A percentile compares a stretch with the other conserved stretches of the same genome.
phyloP scores from a whole-genome alignment of 2,113 vertebrate species.

The Verasper variegatus region DNA sequence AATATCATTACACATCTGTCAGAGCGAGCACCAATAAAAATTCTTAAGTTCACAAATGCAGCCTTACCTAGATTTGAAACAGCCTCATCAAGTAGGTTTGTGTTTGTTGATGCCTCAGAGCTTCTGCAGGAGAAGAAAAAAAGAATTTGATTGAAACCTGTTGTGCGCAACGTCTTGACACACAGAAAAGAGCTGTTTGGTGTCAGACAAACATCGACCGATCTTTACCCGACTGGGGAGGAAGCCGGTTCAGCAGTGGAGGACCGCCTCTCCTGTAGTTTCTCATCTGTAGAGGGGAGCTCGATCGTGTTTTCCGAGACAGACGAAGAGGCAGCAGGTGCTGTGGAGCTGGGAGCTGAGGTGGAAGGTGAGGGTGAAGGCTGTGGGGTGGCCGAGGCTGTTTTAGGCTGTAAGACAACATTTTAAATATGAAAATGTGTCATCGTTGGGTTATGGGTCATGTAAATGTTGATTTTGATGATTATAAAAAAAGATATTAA shows the following conservation, averaged over 20 bases:
- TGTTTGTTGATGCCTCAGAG: constrained; percentile 85
- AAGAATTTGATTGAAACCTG: constrained; percentile 32
- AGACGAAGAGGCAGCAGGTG: constrained; percentile 72
- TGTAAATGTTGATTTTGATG: neutral
- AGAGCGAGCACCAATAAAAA: neutral
- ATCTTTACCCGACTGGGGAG: constrained; percentile 70
- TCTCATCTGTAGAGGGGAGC: constrained; percentile 80
- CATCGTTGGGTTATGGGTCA: neutral
- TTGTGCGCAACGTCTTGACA: neutral
- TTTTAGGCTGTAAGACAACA: constrained; percentile 85
- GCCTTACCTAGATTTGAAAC: constrained; percentile 93
- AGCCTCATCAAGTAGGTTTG: constrained; percentile 94
- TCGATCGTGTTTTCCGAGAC: constrained; percentile 74
- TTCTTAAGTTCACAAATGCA: neutral
- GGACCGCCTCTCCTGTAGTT: constrained; percentile 79
- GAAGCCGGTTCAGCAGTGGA: constrained; percentile 76
- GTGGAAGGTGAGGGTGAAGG: constrained; percentile 39
- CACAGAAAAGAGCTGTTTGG: neutral
- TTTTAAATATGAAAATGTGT: neutral
- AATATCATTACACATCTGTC: neutral
- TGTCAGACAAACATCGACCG: constrained; percentile 2
- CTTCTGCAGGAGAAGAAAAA: constrained; percentile 84
- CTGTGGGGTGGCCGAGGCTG: constrained; percentile 77
- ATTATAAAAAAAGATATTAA: neutral
- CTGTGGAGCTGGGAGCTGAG: constrained; percentile 72